Base-by-base conservation (phyloP, 2,797 vertebrate species). In the Rhinella marina region DNA sequence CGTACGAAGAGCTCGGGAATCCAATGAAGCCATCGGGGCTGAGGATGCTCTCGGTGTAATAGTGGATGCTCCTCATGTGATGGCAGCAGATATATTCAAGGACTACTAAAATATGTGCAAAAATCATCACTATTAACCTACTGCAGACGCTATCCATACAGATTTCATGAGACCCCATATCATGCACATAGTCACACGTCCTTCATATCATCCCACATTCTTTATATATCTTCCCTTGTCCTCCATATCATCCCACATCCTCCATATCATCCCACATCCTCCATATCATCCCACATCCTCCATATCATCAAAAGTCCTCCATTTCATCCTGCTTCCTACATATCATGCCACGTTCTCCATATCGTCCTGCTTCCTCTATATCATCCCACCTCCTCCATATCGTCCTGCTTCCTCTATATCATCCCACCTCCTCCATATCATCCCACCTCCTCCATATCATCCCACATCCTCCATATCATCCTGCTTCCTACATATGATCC, bases 11-110 rank as follows among this genome's bases (percentile, higher is more conserved):
- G 88, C 96, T 97, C 76, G 94, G 19, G 87, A 93, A 98, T 27
- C 95, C 97, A 0, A 96, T 81, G 90, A 98, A 99, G 77, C 97
- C 97, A 0, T 92, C 54, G 0, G 95, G 92, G 90, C 91, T 94
- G 70, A 88, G 0, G 12, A 97, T 96, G 66, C 95, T 97, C 61
- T 97, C 96, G 0, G 77, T 91, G 90, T 97, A 98, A 90, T 97
- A 98, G 90, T 97, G 95, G 92, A 96, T 96, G 86, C 97, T 95
- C 90, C 97, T 88, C 81, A 95, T 32, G 70, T 98, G 97, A 90
- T 97, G 98, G 90, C 97, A 98, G 88, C 94, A 94, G 29, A 92
- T 90, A 41, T 97, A 97, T 87, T 95, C 92, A 59, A 16, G 90
- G 92, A 2, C 92, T 94, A 87, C 97, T 97, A 98, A 91, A 89